Evolutionary conservation across 2,888 invertebrate genomes (phyloP).

Genomic region (Apodemia mormo): DNA sequence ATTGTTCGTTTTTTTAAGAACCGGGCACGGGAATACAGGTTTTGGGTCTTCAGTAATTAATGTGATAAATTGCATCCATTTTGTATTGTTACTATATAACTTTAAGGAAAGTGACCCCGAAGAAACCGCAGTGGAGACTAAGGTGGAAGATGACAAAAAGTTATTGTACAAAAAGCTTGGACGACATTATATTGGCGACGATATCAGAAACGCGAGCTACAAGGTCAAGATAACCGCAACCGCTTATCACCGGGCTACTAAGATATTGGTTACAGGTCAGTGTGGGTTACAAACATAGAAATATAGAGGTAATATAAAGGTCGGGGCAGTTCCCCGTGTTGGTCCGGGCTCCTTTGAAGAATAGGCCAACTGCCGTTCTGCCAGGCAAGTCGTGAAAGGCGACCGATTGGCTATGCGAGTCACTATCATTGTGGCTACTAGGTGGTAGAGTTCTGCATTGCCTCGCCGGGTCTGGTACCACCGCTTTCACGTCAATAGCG

Average conservation of each 20-base stretch:
- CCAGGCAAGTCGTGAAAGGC: too few species aligned
- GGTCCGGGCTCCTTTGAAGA: too few species aligned
- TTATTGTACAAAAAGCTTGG: constrained; percentile 86
- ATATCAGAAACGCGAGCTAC: constrained; percentile 83
- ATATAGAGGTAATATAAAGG: neutral
- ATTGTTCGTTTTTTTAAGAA: too few species aligned
- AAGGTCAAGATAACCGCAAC: constrained; percentile 88
- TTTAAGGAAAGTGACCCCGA: constrained; percentile 66
- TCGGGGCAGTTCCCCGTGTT: neutral
- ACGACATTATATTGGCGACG: constrained; percentile 88
- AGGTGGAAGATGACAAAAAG: constrained; percentile 58
- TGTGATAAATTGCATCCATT: too few species aligned
- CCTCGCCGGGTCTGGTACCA: too few species aligned
- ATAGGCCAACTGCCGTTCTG: too few species aligned
- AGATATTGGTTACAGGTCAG: constrained; percentile 89
- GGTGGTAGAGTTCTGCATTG: too few species aligned
- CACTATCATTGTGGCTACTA: too few species aligned
- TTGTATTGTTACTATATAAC: neutral
- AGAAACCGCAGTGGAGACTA: constrained; percentile 46
- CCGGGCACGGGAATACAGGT: too few species aligned
- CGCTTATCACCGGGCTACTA: constrained; percentile 90
- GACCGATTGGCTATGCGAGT: too few species aligned
- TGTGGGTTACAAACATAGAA: neutral
- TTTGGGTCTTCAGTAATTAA: too few species aligned
- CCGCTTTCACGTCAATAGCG: too few species aligned